Evolutionary conservation across 2,113 vertebrate species (phyloP).

Genomic region (Phainopepla nitens): DNA sequence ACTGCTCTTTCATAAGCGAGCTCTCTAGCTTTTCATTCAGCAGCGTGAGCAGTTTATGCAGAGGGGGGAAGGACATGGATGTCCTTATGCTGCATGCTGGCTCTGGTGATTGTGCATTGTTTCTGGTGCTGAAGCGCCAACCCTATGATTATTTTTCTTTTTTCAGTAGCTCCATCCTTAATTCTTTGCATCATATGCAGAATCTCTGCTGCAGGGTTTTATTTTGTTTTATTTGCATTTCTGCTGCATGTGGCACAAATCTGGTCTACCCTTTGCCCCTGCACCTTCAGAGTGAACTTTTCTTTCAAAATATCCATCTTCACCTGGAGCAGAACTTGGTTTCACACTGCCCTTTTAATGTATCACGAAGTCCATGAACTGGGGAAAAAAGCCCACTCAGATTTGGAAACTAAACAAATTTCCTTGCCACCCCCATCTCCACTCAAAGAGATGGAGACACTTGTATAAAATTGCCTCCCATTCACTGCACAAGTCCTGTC

Average conservation of each 20-base stretch:
- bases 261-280: background rate
- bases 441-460: background rate
- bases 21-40: background rate
- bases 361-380: background rate
- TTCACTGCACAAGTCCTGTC: background rate
- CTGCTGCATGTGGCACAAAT: background rate
- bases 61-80: background rate
- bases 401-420: background rate
- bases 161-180: background rate
- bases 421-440: background rate
- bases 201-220: background rate
- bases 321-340: background rate
- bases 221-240: background rate
- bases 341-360: background rate
- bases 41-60: background rate
- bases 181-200: background rate
- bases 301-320: background rate
- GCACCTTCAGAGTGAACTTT: background rate
- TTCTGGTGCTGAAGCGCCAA: background rate
- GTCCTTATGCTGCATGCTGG: background rate
- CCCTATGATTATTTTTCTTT: background rate
- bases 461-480: background rate
- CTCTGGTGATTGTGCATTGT: background rate
- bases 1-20: background rate
- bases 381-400: background rate